Evolutionary conservation across 2,113 vertebrate species (phyloP).

Genomic region (Himantopus leucocephalus): DNA sequence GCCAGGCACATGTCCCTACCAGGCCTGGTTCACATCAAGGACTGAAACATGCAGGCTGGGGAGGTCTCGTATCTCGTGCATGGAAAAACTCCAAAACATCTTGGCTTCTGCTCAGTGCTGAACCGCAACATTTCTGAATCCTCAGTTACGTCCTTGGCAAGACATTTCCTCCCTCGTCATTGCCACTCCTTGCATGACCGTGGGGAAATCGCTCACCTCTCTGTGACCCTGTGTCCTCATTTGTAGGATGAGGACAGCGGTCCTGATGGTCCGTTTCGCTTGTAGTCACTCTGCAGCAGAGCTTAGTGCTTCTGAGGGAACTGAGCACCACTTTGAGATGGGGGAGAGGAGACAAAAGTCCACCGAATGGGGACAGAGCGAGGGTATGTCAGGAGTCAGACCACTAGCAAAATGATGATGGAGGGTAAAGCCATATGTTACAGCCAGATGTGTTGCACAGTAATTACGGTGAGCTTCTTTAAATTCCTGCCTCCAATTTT

Average conservation of each 20-base stretch:
- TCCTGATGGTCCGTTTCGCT: too few species aligned
- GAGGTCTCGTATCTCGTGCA: background rate
- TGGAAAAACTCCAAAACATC: background rate
- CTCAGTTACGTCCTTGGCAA: fast-evolving
- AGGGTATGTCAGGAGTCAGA: background rate
- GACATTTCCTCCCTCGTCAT: background rate
- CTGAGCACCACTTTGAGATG: background rate
- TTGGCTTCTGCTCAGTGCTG: background rate
- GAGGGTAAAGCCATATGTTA: background rate
- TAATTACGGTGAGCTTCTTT: background rate
- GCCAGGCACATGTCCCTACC: background rate
- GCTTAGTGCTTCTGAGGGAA: too few species aligned
- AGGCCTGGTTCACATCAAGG: background rate
- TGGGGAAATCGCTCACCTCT: background rate
- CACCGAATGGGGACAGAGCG: background rate
- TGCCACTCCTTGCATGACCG: background rate
- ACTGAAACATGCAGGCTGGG: background rate
- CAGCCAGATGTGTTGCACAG: background rate
- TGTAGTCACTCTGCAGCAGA: background rate
- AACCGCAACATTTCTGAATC: background rate
- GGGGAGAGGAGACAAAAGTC: background rate
- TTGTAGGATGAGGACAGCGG: background rate
- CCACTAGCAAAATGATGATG: too few species aligned
- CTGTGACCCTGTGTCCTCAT: background rate
- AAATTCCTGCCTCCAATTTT: background rate